A percentile compares a stretch with the other conserved stretches of the same genome.
Evolutionary conservation across 30 jellyfish, hydroid and myxozoan species (phyloP).

Genomic region (Hydra vulgaris): DNA sequence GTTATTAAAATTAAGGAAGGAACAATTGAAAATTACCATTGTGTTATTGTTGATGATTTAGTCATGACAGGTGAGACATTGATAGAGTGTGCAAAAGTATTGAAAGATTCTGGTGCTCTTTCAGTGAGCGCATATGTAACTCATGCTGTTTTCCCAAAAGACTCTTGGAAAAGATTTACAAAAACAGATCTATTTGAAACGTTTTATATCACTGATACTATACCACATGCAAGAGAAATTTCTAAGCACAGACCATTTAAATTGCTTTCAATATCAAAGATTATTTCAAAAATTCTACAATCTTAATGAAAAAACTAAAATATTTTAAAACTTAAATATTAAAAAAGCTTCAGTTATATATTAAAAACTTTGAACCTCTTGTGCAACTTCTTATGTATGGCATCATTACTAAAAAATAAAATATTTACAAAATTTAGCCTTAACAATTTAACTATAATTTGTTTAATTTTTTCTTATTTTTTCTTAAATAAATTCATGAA

Average conservation of each 20-base stretch:
- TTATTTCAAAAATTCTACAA: constrained; percentile 52
- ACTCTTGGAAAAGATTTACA: constrained; percentile 78
- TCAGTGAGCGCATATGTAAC: constrained; percentile 74
- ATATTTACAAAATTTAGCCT: no score
- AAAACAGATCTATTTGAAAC: constrained; percentile 41
- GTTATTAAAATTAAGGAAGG: constrained; percentile 83
- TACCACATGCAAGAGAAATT: constrained; percentile 80
- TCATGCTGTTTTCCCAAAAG: constrained; percentile 89
- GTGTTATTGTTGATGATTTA: constrained; percentile 85
- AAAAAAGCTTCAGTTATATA: neutral
- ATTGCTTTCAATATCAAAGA: constrained; percentile 68
- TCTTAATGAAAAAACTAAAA: constrained; percentile 30
- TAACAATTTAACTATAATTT: no score
- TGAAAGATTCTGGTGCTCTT: constrained; percentile 62
- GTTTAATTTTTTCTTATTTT: no score
- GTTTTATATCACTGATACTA: constrained; percentile 82
- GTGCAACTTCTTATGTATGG: no score
- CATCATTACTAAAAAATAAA: no score
- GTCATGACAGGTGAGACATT: constrained; percentile 95
- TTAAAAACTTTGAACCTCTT: no score
- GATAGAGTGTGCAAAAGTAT: constrained; percentile 82
- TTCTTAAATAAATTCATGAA: no score
- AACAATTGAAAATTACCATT: constrained; percentile 33
- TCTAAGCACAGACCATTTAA: constrained; percentile 47
- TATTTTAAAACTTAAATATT: neutral